Evolutionary conservation across 2,113 vertebrate genomes (phyloP).

Genomic region (Hippocampus comes): DNA sequence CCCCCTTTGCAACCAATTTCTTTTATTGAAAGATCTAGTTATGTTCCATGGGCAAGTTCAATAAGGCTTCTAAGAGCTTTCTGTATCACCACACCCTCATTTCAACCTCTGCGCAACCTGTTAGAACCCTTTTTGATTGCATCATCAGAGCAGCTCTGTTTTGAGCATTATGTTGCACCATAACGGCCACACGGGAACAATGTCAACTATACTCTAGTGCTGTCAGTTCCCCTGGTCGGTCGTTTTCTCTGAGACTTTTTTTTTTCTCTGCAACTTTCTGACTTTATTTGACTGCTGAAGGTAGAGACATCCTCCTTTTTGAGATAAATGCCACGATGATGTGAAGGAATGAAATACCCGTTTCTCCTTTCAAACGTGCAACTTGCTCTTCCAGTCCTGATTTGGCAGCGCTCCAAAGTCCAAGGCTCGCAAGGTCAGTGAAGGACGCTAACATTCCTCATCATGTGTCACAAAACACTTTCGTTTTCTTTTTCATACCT

Average conservation of each 20-base stretch:
- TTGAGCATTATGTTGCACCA: too few species aligned
- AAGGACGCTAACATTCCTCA: neutral
- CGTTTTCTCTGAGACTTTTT: neutral
- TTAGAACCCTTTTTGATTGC: too few species aligned
- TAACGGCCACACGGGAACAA: too few species aligned
- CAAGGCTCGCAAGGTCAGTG: constrained; percentile 14
- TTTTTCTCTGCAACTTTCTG: neutral
- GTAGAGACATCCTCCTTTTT: neutral
- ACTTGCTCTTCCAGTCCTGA: constrained; percentile 7
- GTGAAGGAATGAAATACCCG: neutral
- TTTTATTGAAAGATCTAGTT: too few species aligned
- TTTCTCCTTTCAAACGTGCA: neutral
- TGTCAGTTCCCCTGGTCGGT: neutral
- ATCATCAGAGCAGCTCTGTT: too few species aligned
- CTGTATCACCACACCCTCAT: too few species aligned
- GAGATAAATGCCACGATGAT: neutral
- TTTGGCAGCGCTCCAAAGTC: constrained; percentile 15
- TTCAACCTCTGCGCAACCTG: too few species aligned
- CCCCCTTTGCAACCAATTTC: too few species aligned
- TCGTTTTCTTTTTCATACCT: neutral
- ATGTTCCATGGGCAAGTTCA: too few species aligned
- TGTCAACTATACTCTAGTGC: neutral
- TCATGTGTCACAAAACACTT: neutral
- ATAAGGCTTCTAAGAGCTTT: too few species aligned
- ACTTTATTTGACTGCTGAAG: neutral